Evolutionary conservation across 2,888 invertebrate genomes (phyloP).

Genomic region (Acleris cristana): DNA sequence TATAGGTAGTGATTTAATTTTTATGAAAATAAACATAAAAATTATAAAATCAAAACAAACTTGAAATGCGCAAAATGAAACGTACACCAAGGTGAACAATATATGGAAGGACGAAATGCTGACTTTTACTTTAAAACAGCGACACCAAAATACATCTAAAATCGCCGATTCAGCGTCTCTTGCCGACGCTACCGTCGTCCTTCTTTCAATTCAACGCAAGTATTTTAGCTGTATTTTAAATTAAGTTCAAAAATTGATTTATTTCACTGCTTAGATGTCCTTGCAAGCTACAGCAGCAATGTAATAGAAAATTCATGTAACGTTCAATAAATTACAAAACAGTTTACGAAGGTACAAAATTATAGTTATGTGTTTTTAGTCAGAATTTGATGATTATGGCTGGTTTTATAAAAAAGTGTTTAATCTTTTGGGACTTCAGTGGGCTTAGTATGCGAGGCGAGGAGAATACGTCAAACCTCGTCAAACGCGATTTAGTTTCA

Average conservation of each 20-base stretch:
- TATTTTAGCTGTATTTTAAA: slow-evolving; percentile 62
- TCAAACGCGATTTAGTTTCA: too few species aligned
- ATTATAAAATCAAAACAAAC: too few species aligned
- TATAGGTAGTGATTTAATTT: too few species aligned
- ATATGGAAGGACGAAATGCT: too few species aligned
- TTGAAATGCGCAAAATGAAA: too few species aligned
- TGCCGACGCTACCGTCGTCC: slow-evolving; percentile 52
- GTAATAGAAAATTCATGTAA: slow-evolving; percentile 22
- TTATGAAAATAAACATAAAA: too few species aligned
- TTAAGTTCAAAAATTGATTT: slow-evolving; percentile 60
- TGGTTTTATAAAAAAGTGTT: too few species aligned
- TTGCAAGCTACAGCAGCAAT: slow-evolving; percentile 37
- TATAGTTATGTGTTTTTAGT: not conserved
- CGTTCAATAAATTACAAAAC: slow-evolving; percentile 16
- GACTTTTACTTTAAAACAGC: not conserved
- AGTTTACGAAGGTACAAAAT: not conserved
- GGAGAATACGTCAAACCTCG: too few species aligned
- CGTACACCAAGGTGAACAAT: too few species aligned
- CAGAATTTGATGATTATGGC: not conserved
- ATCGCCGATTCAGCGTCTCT: slow-evolving; percentile 37
- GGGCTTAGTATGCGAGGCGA: too few species aligned
- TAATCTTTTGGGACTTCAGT: too few species aligned
- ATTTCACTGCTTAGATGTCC: slow-evolving; percentile 44
- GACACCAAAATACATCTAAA: slow-evolving; percentile 3
- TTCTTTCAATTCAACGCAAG: slow-evolving; percentile 57